Percentiles rank a stretch among this genome's conserved stretches.
Conservation (phyloP, 2,888 invertebrate species). For the Cosmia trapezina region DNA sequence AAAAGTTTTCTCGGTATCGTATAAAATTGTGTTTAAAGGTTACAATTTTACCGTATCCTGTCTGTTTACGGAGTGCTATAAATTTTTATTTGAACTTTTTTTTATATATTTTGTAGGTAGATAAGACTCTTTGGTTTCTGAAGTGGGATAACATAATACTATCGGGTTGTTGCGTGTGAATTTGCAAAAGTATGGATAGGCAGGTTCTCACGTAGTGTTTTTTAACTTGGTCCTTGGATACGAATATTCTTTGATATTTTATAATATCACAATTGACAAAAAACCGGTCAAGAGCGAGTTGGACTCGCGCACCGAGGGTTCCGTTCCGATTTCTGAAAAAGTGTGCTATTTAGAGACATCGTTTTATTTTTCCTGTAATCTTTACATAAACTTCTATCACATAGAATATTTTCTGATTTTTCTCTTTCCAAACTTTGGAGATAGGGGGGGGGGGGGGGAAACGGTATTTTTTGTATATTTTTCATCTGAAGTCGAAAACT, state of each 20-base stretch:
- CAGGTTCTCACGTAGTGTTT: neutral
- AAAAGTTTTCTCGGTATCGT: constrained; percentile 35
- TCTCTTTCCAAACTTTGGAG: too few relatives aligned
- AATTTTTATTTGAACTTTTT: constrained; percentile 54
- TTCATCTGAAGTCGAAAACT: too few relatives aligned
- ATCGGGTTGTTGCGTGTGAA: constrained; percentile 26
- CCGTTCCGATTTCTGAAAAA: too few relatives aligned
- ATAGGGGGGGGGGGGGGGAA: too few relatives aligned
- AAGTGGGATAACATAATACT: constrained; percentile 31
- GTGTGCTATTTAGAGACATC: too few relatives aligned
- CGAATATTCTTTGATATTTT: neutral
- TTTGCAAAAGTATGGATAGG: constrained; percentile 4
- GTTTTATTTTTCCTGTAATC: too few relatives aligned
- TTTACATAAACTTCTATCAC: too few relatives aligned
- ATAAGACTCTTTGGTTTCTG: constrained; percentile 31
- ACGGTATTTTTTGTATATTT: too few relatives aligned
- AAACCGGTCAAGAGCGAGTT: too few relatives aligned
- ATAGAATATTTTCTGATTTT: too few relatives aligned
- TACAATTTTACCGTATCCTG: constrained; percentile 42
- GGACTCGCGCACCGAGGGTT: too few relatives aligned
- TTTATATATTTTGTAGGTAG: constrained; percentile 22
- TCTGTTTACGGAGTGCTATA: constrained; percentile 42
- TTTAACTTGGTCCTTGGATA: neutral
- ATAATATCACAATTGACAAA: neutral
- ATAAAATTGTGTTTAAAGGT: constrained; percentile 55